Base-by-base conservation (phyloP, 92 coral and sea anemone genomes). In the Chrysogorgia sp. region DNA sequence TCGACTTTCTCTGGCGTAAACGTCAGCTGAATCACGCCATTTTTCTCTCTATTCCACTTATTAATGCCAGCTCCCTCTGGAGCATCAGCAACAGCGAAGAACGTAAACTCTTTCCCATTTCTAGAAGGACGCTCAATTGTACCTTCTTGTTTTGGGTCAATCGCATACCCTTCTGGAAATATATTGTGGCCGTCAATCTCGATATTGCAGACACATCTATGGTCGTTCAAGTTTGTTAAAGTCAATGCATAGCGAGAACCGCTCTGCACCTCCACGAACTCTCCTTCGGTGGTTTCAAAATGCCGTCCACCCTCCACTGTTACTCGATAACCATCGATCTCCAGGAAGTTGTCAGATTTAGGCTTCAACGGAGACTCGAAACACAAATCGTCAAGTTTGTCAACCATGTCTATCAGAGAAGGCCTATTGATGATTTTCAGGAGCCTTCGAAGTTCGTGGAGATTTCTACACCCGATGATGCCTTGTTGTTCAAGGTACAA, bases 1-100 rank as follows among this genome's bases (percentile, higher is more conserved):
- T 69, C 76, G 31, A 35, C 76, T 48, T 35, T 69, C n/a, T 69
- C 76, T 55, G 76, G 60, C 9, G 31, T 47, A n/a, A 69, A 69
- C 29, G 15, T 23, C 25, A 69, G 14, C 34, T 45, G 40, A 48
- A 69, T 48, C 20, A 45, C 3, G 28, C 76, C 76, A 69, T 69
- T 69, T 30, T 6, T 17, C 1, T 69, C 59, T 30, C 31, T 45
- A 26, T 41, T 33, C 60, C 60, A 69, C 23, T 47, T 45, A 40
- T 69, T 69, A 26, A 69, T 69, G 10, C 76, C 76, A 30, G 76
- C 45, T 25, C 40, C 60, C 1, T 0, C 8, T 5, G 76, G 76
- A 13, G 76, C 76, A 69, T 69, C 76, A 20, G 41, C 25, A n/a
- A 48, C 34, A 14, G 60, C 76, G 14, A 45, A 69, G 76, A 69